Evolutionary conservation across 2,888 invertebrate species (phyloP).

Genomic region (Girardia tigrina): DNA sequence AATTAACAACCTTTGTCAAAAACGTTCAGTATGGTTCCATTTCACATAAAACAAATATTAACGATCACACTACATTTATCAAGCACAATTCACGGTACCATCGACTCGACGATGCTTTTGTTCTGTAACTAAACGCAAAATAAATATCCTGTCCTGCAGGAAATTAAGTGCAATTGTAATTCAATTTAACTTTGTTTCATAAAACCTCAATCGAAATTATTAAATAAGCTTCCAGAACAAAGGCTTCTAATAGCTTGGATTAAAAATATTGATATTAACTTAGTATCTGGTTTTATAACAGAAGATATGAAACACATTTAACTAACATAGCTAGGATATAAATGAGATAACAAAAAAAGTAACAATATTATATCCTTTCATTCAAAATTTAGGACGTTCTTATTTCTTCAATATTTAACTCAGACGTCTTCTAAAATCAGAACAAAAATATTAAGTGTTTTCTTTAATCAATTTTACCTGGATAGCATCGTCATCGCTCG

Average conservation of each 20-base stretch:
- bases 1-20: constrained; percentile 16
- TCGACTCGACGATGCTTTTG: neutral
- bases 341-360: constrained; percentile 17
- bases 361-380: constrained; percentile 17
- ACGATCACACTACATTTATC: neutral
- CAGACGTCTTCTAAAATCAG: constrained; percentile 18
- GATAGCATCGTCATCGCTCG: constrained; percentile 23
- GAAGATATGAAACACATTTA: constrained; percentile 19
- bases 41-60: constrained; percentile 19
- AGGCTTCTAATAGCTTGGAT: neutral
- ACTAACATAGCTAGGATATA: constrained; percentile 23
- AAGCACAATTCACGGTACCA: neutral
- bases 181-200: neutral
- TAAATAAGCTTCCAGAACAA: constrained; percentile 20
- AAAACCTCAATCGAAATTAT: constrained; percentile 4
- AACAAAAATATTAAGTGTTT: neutral
- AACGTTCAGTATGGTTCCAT: constrained; percentile 11
- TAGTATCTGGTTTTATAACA: constrained; percentile 19
- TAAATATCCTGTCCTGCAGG: constrained; percentile 17
- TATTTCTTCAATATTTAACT: constrained; percentile 15
- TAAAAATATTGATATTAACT: neutral
- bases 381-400: constrained; percentile 6
- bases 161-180: constrained; percentile 4
- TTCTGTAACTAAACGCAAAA: constrained; percentile 11
- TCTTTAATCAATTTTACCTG: neutral